Conservation (phyloP, 2,888 invertebrate genomes). For the Drosophila dives region DNA sequence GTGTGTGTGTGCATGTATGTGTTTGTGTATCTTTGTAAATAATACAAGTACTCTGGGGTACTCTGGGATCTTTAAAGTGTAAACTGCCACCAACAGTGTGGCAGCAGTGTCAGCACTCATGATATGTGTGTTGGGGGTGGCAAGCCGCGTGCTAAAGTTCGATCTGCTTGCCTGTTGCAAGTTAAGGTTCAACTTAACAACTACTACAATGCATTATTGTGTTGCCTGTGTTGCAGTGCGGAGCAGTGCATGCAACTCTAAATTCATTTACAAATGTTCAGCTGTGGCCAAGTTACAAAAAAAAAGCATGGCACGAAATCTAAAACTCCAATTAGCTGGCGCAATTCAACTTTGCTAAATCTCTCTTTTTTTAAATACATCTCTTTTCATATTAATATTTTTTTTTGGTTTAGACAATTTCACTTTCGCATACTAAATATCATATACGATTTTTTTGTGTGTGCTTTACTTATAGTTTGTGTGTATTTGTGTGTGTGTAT, state of each 20-base stretch:
- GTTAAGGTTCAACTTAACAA: constrained; percentile 29
- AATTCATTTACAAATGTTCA: constrained; percentile 74
- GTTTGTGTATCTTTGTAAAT: constrained; percentile 36
- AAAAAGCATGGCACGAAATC: constrained; percentile 43
- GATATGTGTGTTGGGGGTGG: constrained; percentile 35
- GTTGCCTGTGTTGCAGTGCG: constrained; percentile 44
- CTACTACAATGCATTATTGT: constrained; percentile 40
- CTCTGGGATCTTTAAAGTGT: constrained; percentile 4
- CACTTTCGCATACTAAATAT: constrained; percentile 51
- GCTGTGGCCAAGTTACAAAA: constrained; percentile 56
- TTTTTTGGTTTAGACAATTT: constrained; percentile 24
- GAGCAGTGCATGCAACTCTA: constrained; percentile 56
- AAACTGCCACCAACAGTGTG: constrained; percentile 10
- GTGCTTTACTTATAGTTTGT: constrained; percentile 33
- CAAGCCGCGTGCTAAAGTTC: constrained; percentile 55
- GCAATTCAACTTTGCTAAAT: constrained; percentile 23
- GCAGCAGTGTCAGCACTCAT: constrained; percentile 9
- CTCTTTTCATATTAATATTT: background rate
- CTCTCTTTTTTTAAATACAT: constrained; percentile 29
- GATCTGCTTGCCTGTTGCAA: constrained; percentile 31
- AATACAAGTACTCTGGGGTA: constrained; percentile 26
- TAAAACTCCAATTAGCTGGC: constrained; percentile 49
- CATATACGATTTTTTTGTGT: constrained; percentile 48
- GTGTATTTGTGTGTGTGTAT: constrained; percentile 18
- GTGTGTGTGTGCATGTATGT: constrained; percentile 15